Percentiles rank a stretch among this genome's conserved stretches.
Evolutionary conservation across 2,888 invertebrate species (phyloP).

Genomic region (Prosapia bicincta): DNA sequence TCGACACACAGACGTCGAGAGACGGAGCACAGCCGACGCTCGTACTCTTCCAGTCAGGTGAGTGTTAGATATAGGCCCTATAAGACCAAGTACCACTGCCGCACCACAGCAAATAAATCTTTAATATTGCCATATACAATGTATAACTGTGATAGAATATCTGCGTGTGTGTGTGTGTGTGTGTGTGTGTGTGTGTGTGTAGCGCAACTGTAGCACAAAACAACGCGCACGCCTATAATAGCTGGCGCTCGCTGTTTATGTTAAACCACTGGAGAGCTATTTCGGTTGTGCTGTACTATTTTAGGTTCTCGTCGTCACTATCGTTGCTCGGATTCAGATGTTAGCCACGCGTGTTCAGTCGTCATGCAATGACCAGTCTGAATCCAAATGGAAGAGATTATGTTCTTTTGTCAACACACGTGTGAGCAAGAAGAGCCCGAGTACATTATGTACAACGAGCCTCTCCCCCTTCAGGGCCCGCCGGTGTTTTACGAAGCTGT

Average conservation of each 20-base stretch:
- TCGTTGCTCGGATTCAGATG: not conserved
- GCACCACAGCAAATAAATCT: not conserved
- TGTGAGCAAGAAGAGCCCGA: conserved; percentile 3
- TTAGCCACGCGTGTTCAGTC: not conserved
- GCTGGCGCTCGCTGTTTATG: not conserved
- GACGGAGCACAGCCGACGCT: conserved; percentile 38
- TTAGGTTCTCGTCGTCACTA: not conserved
- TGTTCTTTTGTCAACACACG: conserved; percentile 18
- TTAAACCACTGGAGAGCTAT: not conserved
- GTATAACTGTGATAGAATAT: not conserved
- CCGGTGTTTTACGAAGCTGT: not conserved
- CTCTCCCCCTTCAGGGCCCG: not conserved
- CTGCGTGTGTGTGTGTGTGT: not conserved
- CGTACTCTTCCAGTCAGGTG: conserved; percentile 36
- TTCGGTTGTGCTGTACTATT: not conserved
- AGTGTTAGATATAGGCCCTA: conserved; percentile 29
- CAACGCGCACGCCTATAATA: not conserved
- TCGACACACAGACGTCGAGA: conserved; percentile 38
- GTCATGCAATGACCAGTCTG: not conserved
- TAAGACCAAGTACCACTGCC: conserved; percentile 6
- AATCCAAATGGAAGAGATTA: conserved; percentile 8
- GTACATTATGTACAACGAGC: conserved; percentile 1
- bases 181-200: not conserved
- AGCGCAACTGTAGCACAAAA: not conserved
- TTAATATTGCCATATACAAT: not conserved